Conservation (phyloP, 2,888 invertebrate genomes). For the Aphelenchoides bicaudatus region DNA sequence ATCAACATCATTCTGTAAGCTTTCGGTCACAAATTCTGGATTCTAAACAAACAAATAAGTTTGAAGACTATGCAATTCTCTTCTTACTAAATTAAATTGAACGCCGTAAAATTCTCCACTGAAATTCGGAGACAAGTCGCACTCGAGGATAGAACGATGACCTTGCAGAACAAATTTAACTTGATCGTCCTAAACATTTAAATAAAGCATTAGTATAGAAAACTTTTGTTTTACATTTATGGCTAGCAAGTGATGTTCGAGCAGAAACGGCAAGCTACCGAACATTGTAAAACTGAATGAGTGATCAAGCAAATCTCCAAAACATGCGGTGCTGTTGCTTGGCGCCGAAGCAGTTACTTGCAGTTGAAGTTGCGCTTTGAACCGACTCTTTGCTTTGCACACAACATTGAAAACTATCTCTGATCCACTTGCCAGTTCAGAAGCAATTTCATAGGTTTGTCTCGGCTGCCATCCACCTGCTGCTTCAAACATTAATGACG, state of each 20-base stretch:
- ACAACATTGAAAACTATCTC: conserved; percentile 9
- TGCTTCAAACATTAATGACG: not conserved
- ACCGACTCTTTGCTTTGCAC: conserved; percentile 2
- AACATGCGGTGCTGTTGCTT: not conserved
- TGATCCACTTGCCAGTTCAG: conserved; percentile 3
- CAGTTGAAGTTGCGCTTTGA: conserved; percentile 10
- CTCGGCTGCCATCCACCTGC: conserved; percentile 6
- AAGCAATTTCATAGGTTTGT: conserved; percentile 6
- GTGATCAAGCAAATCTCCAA: conserved; percentile 12
- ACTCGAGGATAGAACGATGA: not conserved
- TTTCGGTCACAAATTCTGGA: conserved; percentile 1
- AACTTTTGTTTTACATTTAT: not conserved
- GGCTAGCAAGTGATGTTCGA: not conserved
- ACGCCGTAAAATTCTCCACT: conserved; percentile 1
- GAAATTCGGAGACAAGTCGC: not conserved
- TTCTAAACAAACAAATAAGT: conserved; percentile 5
- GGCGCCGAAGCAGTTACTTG: not conserved
- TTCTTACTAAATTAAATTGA: not conserved
- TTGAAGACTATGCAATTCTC: not conserved
- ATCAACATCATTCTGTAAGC: no score
- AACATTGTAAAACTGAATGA: conserved; percentile 2
- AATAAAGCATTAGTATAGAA: no score
- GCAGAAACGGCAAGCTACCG: not conserved
- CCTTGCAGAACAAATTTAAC: conserved; percentile 4
- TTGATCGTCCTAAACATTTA: conserved; percentile 8